These are phyloP conservation scores for Erebia aethiops DNA, from an alignment of 2,888 invertebrate species.

Conservation along the genomic window DNA sequence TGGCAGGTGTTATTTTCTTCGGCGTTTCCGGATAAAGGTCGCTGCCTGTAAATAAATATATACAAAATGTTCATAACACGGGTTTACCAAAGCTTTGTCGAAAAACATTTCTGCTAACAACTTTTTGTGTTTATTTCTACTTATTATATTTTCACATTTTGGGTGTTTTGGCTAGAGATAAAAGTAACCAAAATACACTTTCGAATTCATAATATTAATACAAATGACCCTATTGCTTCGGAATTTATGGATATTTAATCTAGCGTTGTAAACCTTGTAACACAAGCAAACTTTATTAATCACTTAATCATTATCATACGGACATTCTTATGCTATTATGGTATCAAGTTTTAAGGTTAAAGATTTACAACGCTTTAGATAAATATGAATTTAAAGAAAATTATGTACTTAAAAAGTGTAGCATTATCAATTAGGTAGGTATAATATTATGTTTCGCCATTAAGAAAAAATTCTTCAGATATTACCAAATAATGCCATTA, in stretches of 20 bases:
- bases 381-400: background rate
- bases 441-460: no score
- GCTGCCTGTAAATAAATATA: conserved; percentile 50
- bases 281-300: conserved; percentile 1
- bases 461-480: no score
- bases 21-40: conserved; percentile 47
- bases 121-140: no score
- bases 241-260: conserved; percentile 5
- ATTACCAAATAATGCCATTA: no score
- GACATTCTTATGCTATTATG: conserved; percentile 9
- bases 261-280: background rate
- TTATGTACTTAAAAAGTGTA: background rate
- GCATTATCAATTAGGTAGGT: no score
- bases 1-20: conserved; percentile 55
- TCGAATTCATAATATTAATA: background rate
- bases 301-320: conserved; percentile 8
- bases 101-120: background rate
- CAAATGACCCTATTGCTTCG: conserved; percentile 1
- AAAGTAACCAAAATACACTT: background rate
- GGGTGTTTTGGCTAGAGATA: background rate
- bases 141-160: no score
- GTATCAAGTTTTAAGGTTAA: background rate
- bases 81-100: background rate
- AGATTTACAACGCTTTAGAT: background rate
- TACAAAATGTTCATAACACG: background rate